Percentiles rank a stretch among this genome's conserved stretches.
Conservation (phyloP, 2,888 invertebrate species). For the Drosophila kanekoi region DNA sequence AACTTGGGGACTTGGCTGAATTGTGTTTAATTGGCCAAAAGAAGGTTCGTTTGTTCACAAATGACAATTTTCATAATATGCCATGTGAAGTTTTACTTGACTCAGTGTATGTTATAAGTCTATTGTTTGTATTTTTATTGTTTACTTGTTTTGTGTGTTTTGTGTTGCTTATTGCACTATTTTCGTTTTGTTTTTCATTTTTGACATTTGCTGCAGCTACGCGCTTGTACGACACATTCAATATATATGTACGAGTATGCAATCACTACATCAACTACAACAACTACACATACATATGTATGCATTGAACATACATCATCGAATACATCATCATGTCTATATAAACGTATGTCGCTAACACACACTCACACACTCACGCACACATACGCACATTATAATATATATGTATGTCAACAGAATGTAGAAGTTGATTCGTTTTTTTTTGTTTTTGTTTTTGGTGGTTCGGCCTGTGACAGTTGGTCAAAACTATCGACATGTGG, state of each 20-base stretch:
- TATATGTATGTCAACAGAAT: background rate
- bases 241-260: constrained; percentile 13
- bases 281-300: constrained; percentile 40
- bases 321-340: constrained; percentile 8
- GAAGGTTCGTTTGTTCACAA: too few relatives aligned
- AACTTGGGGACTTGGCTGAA: too few relatives aligned
- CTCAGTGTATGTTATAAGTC: background rate
- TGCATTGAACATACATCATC: constrained; percentile 11
- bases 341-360: background rate
- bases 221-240: constrained; percentile 15
- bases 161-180: constrained; percentile 23
- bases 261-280: constrained; percentile 33
- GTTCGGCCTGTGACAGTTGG: background rate
- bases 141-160: background rate
- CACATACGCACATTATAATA: background rate
- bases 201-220: constrained; percentile 2
- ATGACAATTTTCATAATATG: too few relatives aligned
- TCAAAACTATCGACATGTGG: background rate
- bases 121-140: background rate
- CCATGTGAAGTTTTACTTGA: background rate
- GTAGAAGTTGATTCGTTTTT: background rate
- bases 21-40: too few relatives aligned
- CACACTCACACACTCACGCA: background rate
- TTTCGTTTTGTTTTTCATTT: background rate
- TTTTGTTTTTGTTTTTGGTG: background rate